phyloP scores from a whole-genome alignment of 2,797 vertebrate genomes.

The Crypturellus tataupa region DNA sequence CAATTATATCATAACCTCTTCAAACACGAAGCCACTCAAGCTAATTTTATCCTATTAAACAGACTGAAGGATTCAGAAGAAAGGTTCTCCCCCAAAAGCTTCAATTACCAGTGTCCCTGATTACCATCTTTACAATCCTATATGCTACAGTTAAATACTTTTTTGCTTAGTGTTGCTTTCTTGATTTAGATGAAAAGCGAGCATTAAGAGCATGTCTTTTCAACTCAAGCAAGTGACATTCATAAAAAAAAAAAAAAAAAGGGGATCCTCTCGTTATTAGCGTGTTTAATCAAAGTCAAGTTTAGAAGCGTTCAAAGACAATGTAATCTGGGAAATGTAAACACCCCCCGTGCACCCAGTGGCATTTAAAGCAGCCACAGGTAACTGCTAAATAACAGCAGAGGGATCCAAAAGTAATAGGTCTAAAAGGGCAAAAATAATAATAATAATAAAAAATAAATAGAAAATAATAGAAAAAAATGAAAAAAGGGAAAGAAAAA shows the following conservation, averaged over 20 bases:
- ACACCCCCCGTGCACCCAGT: not conserved
- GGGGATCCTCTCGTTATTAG: conserved; percentile 75
- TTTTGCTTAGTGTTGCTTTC: conserved; percentile 81
- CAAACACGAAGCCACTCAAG: conserved; percentile 85
- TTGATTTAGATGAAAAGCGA: conserved; percentile 83
- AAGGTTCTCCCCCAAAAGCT: conserved; percentile 84
- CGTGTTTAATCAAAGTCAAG: conserved; percentile 80
- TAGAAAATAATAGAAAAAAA: not conserved
- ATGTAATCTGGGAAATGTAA: conserved; percentile 42
- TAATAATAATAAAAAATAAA: not conserved
- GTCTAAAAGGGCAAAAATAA: not conserved
- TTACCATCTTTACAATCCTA: conserved; percentile 84
- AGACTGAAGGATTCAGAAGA: conserved; percentile 85
- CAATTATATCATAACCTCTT: conserved; percentile 87
- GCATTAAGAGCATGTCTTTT: conserved; percentile 81
- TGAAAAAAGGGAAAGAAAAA: not conserved
- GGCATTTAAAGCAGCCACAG: conserved; percentile 67
- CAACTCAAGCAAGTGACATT: conserved; percentile 78
- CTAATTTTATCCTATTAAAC: conserved; percentile 88
- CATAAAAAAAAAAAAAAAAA: conserved; percentile 54
- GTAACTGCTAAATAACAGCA: conserved; percentile 41
- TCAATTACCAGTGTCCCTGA: conserved; percentile 85
- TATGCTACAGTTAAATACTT: conserved; percentile 82
- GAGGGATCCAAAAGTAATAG: not conserved
- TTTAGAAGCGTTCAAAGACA: conserved; percentile 73